Evolutionary conservation across 2,888 invertebrate genomes (phyloP).

Genomic region (Tanypteryx hageni): DNA sequence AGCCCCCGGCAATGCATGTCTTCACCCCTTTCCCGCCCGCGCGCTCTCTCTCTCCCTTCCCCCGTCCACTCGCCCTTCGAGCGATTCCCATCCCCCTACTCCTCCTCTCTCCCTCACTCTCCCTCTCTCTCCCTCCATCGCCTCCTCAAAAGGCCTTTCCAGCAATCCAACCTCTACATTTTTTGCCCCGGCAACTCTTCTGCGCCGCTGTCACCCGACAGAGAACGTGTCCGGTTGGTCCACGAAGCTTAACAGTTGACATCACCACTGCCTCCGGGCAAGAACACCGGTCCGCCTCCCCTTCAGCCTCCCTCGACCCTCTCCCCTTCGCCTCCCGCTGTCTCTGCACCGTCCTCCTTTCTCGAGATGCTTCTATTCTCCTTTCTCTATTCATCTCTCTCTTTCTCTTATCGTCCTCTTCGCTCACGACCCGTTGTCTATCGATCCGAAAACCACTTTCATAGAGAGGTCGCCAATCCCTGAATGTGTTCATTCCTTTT

Average conservation of each 20-base stretch:
- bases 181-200: slow-evolving; percentile 14
- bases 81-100: too few relatives aligned
- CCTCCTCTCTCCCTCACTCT: too few relatives aligned
- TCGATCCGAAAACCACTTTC: too few relatives aligned
- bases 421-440: too few relatives aligned
- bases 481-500: too few relatives aligned
- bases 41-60: too few relatives aligned
- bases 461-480: too few relatives aligned
- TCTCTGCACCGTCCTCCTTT: background rate
- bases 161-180: background rate
- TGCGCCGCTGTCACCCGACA: slow-evolving; percentile 32
- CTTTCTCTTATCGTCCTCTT: too few relatives aligned
- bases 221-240: slow-evolving; percentile 60
- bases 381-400: too few relatives aligned
- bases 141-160: background rate
- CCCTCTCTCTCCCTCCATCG: background rate
- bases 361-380: too few relatives aligned
- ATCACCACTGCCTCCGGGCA: slow-evolving; percentile 11
- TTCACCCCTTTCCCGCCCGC: background rate
- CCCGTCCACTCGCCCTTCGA: too few relatives aligned
- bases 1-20: slow-evolving; percentile 41
- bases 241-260: slow-evolving; percentile 40
- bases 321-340: background rate
- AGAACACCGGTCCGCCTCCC: background rate
- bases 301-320: background rate